Evolutionary conservation across 2,113 vertebrate genomes (phyloP), one percentile per base, ranked within the genome.

Genomic region (Poicephalus gulielmi): DNA sequence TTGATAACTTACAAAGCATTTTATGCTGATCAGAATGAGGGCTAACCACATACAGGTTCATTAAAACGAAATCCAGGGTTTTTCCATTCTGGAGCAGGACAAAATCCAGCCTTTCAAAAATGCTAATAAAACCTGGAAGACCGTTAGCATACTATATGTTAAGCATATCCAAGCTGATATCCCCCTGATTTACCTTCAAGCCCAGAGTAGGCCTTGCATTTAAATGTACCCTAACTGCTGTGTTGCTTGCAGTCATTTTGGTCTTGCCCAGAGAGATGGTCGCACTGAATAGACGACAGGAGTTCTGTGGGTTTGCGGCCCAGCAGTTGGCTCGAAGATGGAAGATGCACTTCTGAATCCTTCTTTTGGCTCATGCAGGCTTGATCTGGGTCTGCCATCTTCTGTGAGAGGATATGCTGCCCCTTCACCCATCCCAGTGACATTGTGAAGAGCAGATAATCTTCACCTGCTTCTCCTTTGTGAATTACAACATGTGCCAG

Each of bases 101-200:
- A 39, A 92, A 95, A 95, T 75, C 46, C 52, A 81, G 30, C 17
- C 73, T 94, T 93, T 91, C 79, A 87, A 71, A 92, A 92, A 73
- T 63, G 39, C 50, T 91, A 91, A 89, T 82, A 62, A 91, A 86
- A 94, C 70, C 2, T 1, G 10, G 66, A 30, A 62, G 13, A 59
- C 25, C 0, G 0, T 75, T 79, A 44, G 49, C 43, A 66, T 37
- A 62, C 71, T 31, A 14, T 80, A 74, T 77, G 41, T 81, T 80
- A 90, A 85, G 35, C 49, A 83, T n/a, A 43, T 59, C 46, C 64
- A 90, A 46, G 49, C 68, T 70, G 88, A 94, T 39, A 39, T 39
- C 37, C 37, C 37, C 37, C 37, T 39, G 28, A 78, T 93, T 90
- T 92, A 15, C 76, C 64, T 63, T 92, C 64, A 46, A 75, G 64